Conservation (phyloP, 2,888 invertebrate species). For the Amiota communis region DNA sequence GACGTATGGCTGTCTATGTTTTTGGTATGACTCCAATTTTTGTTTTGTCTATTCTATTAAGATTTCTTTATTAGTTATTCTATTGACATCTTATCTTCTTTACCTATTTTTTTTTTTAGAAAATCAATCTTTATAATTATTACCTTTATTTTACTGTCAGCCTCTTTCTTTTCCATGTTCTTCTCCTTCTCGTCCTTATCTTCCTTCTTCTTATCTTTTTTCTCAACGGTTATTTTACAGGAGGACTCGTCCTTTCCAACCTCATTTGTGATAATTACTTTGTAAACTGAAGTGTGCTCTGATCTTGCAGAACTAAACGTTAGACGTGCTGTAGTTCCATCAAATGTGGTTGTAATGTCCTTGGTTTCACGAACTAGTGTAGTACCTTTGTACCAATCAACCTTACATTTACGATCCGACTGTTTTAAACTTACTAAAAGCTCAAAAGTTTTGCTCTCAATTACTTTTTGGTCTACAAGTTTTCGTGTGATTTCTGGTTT, state of each 20-base stretch:
- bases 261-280: slow-evolving; percentile 90
- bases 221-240: slow-evolving; percentile 87
- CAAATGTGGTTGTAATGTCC: slow-evolving; percentile 85
- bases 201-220: slow-evolving; percentile 75
- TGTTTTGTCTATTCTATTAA: too few relatives aligned
- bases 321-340: slow-evolving; percentile 86
- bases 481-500: slow-evolving; percentile 87
- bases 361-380: slow-evolving; percentile 85
- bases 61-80: background rate
- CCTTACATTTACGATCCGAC: slow-evolving; percentile 84
- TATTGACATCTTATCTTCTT: background rate
- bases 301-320: slow-evolving; percentile 83
- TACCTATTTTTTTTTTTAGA: slow-evolving; percentile 19
- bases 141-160: slow-evolving; percentile 73
- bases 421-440: slow-evolving; percentile 83
- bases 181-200: slow-evolving; percentile 74
- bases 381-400: slow-evolving; percentile 89
- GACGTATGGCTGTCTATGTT: too few relatives aligned
- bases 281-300: slow-evolving; percentile 88
- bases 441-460: slow-evolving; percentile 85
- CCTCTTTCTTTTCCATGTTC: slow-evolving; percentile 74
- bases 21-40: too few relatives aligned
- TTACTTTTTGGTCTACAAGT: slow-evolving; percentile 81
- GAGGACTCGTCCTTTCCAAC: slow-evolving; percentile 91
- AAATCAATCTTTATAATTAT: slow-evolving; percentile 45